These are phyloP conservation scores for Nyctibius grandis DNA, from an alignment of 2,797 vertebrate genomes.

Conservation along the genomic window DNA sequence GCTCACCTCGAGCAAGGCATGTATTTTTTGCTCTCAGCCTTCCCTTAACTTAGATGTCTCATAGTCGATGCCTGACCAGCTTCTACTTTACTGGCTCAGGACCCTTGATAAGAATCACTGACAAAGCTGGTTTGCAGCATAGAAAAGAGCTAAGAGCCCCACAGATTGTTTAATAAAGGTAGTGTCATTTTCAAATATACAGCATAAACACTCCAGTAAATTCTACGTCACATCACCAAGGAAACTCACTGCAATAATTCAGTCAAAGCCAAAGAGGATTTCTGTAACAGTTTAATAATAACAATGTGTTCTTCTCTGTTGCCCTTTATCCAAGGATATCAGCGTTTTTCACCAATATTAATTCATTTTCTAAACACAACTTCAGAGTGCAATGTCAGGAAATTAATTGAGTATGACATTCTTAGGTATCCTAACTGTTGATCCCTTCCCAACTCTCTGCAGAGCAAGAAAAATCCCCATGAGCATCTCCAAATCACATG, in stretches of 20 bases:
- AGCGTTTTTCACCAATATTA: constrained; percentile 44
- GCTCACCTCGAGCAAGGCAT: background rate
- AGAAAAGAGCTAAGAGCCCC: constrained; percentile 2
- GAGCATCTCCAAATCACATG: background rate
- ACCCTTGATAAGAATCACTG: background rate
- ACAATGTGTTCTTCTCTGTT: constrained; percentile 33
- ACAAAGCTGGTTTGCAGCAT: background rate
- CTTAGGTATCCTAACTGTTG: background rate
- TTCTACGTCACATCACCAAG: constrained; percentile 58
- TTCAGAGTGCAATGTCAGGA: constrained; percentile 27
- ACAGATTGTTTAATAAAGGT: constrained; percentile 31
- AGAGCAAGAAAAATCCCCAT: background rate
- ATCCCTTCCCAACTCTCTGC: background rate
- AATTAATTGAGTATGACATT: constrained; percentile 48
- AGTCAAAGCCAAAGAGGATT: constrained; percentile 48
- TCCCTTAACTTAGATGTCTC: background rate
- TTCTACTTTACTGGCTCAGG: background rate
- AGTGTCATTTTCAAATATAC: constrained; percentile 58
- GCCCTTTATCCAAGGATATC: constrained; percentile 61
- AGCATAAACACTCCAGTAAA: constrained; percentile 58
- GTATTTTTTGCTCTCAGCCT: background rate
- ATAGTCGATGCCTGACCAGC: background rate
- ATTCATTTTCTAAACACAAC: constrained; percentile 50
- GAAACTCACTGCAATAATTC: constrained; percentile 59
- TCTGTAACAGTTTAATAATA: constrained; percentile 56